Evolutionary conservation across 2,797 vertebrate genomes (phyloP).

Genomic region (Pelobates cultripes): DNA sequence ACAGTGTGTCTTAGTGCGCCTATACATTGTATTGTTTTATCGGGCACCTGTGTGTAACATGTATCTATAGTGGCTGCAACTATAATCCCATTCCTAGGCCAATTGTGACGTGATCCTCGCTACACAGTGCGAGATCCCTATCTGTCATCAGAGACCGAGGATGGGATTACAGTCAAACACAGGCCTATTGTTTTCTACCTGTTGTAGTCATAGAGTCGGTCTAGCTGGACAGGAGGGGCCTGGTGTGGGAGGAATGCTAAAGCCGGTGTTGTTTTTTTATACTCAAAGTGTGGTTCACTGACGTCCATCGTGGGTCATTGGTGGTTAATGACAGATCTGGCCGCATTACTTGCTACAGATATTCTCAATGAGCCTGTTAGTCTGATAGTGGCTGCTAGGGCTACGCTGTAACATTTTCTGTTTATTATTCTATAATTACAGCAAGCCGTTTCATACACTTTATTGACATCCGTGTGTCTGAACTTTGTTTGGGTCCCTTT

Average conservation of each 20-base stretch:
- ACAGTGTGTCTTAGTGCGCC: too few relatives aligned
- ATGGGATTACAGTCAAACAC: conserved; percentile 44
- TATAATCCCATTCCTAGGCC: background rate
- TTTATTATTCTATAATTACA: too few relatives aligned
- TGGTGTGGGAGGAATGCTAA: conserved; percentile 27
- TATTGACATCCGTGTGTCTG: too few relatives aligned
- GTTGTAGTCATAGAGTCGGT: conserved; percentile 6
- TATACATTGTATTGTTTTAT: too few relatives aligned
- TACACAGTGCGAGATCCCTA: conserved; percentile 11
- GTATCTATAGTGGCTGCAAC: background rate
- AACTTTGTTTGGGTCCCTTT: too few relatives aligned
- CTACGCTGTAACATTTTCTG: too few relatives aligned
- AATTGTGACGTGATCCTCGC: conserved; percentile 11
- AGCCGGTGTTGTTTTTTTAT: conserved; percentile 1
- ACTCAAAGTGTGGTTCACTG: background rate
- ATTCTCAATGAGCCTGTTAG: too few relatives aligned
- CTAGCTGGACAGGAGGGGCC: background rate
- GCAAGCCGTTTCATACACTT: too few relatives aligned
- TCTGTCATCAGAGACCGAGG: conserved; percentile 44
- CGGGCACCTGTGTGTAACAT: too few relatives aligned
- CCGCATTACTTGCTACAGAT: background rate
- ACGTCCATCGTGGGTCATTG: background rate
- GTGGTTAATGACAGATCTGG: conserved; percentile 6
- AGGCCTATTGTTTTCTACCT: conserved; percentile 30
- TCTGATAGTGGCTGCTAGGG: too few relatives aligned